A percentile compares a stretch with the other conserved stretches of the same genome.
These are phyloP conservation scores for Philotrypesis tridentata DNA, from an alignment of 1,140 invertebrate genomes.

Conservation along the genomic window DNA sequence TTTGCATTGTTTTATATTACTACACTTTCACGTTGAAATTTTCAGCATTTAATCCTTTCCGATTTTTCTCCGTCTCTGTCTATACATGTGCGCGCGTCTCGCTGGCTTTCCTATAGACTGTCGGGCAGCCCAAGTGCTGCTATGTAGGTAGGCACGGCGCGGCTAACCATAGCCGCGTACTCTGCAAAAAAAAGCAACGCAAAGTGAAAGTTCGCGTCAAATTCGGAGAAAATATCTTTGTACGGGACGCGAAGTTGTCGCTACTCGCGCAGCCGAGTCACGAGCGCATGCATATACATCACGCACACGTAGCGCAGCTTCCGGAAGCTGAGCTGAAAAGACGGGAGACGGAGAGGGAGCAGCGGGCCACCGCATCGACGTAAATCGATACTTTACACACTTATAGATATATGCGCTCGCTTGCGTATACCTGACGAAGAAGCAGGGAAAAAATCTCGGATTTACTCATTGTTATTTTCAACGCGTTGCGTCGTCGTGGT, in stretches of 20 bases:
- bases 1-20: not conserved
- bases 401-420: conserved; percentile 16
- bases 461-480: not conserved
- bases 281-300: not conserved
- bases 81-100: too few species aligned
- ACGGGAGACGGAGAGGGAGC: conserved; percentile 48
- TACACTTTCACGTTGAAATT: not conserved
- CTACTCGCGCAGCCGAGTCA: not conserved
- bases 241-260: not conserved
- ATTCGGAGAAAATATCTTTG: conserved; percentile 20
- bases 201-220: conserved; percentile 21
- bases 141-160: too few species aligned
- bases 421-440: conserved; percentile 53
- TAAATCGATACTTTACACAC: conserved; percentile 62
- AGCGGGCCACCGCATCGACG: conserved; percentile 41
- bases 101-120: too few species aligned
- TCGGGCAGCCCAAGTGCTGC: too few species aligned
- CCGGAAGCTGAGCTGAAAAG: conserved; percentile 54
- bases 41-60: too few species aligned
- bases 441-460: not conserved
- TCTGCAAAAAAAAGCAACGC: not conserved
- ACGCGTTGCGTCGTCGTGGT: too few species aligned
- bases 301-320: conserved; percentile 41
- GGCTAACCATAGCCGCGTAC: too few species aligned
- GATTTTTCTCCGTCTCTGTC: too few species aligned